Percentiles rank a stretch among this genome's conserved stretches.
phyloP scores from a whole-genome alignment of 2,113 vertebrate species.

The Heterotilapia buettikoferi region DNA sequence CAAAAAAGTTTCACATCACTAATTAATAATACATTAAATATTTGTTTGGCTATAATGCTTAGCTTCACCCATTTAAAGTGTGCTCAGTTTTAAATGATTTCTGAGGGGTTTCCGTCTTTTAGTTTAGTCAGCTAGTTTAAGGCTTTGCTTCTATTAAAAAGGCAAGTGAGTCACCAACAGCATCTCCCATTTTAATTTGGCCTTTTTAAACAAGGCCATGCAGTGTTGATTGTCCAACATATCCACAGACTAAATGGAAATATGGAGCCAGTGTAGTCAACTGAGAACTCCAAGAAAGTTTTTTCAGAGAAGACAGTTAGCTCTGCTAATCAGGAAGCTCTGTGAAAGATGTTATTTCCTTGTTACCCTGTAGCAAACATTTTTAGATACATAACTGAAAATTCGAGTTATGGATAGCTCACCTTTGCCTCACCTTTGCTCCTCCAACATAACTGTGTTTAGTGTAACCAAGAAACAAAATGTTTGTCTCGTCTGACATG shows the following conservation, averaged over 20 bases:
- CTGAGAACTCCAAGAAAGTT: not conserved
- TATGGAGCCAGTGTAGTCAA: not conserved
- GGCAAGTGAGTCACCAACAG: not conserved
- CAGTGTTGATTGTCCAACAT: not conserved
- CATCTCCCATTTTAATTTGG: not conserved
- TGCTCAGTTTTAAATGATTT: not conserved
- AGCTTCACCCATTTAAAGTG: not conserved
- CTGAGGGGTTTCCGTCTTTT: not conserved
- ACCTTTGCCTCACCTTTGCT: not conserved
- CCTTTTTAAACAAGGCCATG: not conserved
- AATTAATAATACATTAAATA: not conserved
- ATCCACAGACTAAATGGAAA: not conserved
- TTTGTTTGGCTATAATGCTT: not conserved
- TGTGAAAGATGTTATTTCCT: not conserved
- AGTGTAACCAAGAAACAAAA: not conserved
- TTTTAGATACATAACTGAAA: not conserved
- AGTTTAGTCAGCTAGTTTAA: not conserved
- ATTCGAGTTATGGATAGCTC: not conserved
- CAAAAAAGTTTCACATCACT: not conserved
- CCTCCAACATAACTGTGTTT: not conserved
- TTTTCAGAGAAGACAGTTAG: not conserved
- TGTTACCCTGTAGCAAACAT: not conserved
- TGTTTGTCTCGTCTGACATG: not conserved
- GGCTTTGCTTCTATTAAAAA: not conserved
- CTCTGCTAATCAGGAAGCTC: not conserved